These are phyloP conservation scores for Sphenodon punctatus DNA, from an alignment of 2,797 vertebrate genomes.

Conservation along the genomic window DNA sequence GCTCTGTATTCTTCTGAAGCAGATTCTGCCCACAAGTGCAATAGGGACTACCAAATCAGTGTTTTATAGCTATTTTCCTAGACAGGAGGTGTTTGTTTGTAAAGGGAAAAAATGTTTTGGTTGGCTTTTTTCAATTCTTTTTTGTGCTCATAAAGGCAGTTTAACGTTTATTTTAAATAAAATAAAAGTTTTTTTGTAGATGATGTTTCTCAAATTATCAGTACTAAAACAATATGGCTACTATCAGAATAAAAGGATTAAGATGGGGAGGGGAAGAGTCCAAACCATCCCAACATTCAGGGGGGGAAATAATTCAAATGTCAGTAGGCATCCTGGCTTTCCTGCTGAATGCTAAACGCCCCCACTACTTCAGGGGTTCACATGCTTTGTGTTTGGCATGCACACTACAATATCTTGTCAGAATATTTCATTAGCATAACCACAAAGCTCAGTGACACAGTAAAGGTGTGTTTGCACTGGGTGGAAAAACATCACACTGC, in stretches of 20 bases:
- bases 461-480: background rate
- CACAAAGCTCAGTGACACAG: background rate
- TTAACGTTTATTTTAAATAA: background rate
- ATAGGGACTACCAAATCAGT: background rate
- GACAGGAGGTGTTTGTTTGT: background rate
- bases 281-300: background rate
- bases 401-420: background rate
- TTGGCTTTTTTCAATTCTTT: background rate
- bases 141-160: conserved; percentile 20
- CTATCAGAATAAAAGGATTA: background rate
- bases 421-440: background rate
- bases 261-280: background rate
- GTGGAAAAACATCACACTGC: background rate
- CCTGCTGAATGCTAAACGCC: background rate
- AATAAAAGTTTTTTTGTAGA: conserved; percentile 14
- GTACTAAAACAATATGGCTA: background rate
- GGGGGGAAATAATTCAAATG: background rate
- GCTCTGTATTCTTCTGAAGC: background rate
- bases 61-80: background rate
- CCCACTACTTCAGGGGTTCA: background rate
- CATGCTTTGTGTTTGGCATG: background rate
- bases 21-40: accelerated
- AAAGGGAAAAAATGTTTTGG: background rate
- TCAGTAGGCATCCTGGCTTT: background rate
- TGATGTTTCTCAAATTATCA: background rate